A percentile compares a stretch with the other conserved stretches of the same genome.
phyloP scores from a whole-genome alignment of 2,113 vertebrate species.

The Xiphorhynchus elegans region DNA sequence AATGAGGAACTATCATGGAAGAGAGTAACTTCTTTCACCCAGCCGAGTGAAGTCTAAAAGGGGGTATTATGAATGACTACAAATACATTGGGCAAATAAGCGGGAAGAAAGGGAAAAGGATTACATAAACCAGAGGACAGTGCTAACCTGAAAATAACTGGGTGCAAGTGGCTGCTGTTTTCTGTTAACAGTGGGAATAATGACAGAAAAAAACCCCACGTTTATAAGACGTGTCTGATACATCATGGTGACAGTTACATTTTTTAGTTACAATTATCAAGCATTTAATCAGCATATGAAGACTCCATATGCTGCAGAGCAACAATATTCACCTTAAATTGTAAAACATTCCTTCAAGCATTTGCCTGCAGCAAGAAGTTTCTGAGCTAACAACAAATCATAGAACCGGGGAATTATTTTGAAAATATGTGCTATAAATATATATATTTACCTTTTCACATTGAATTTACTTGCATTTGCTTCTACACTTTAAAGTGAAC shows the following conservation, averaged over 20 bases:
- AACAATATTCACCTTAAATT: background rate
- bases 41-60: background rate
- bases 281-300: background rate
- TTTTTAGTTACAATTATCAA: background rate
- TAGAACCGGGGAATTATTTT: background rate
- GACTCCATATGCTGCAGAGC: background rate
- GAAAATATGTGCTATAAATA: background rate
- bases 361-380: background rate
- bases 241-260: background rate
- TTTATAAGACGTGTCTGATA: background rate
- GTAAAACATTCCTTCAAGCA: background rate
- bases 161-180: background rate
- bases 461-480: background rate
- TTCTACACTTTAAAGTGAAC: background rate
- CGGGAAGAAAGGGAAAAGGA: background rate
- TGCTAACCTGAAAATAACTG: background rate
- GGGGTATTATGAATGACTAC: background rate
- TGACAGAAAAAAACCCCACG: fast-evolving
- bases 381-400: background rate
- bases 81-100: background rate
- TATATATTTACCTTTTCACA: background rate
- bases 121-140: background rate
- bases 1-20: background rate
- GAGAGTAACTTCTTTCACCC: background rate
- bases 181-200: background rate